Conservation (phyloP, 2,797 vertebrate genomes). For the Synanceia verrucosa region DNA sequence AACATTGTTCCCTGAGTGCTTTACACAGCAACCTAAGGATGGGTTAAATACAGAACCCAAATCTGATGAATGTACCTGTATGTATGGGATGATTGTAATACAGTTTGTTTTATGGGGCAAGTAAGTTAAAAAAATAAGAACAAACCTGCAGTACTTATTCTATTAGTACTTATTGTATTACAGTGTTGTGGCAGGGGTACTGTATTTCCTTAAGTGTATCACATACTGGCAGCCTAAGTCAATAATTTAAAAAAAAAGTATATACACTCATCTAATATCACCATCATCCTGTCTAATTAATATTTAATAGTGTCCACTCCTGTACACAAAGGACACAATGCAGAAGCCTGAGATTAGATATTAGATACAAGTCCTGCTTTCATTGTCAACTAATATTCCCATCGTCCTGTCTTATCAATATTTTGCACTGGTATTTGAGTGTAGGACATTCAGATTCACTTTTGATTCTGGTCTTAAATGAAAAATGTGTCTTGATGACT, state of each 20-base stretch:
- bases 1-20: no score
- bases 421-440: not conserved
- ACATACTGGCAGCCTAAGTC: not conserved
- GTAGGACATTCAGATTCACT: not conserved
- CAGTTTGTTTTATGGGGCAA: no score
- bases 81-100: no score
- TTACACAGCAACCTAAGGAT: no score
- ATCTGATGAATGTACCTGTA: no score
- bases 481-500: not conserved
- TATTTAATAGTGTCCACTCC: no score
- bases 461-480: not conserved
- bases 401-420: not conserved
- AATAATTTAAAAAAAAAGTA: not conserved
- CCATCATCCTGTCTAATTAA: not conserved
- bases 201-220: slow-evolving; percentile 7
- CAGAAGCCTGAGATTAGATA: no score
- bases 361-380: no score
- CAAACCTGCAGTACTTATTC: not conserved
- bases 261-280: not conserved
- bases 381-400: not conserved
- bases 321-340: no score
- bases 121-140: no score
- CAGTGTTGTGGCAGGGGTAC: not conserved
- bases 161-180: not conserved
- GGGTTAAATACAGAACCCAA: no score